Evolutionary conservation across 2,113 vertebrate genomes (phyloP).

Genomic region (Sander lucioperca): DNA sequence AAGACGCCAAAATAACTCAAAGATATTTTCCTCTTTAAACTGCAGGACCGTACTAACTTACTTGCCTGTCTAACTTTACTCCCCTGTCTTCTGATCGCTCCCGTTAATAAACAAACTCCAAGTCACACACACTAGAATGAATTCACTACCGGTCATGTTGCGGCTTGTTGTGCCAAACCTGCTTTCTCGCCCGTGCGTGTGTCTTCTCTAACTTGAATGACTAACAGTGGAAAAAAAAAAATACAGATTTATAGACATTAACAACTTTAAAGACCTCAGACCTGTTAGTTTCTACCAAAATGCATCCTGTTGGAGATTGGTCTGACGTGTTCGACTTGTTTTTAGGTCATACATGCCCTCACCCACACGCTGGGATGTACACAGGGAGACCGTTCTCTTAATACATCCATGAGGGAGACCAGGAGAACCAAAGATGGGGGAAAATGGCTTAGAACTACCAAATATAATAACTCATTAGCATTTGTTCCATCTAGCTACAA

Average conservation of each 20-base stretch:
- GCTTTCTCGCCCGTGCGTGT: not conserved
- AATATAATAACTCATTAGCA: too few relatives aligned
- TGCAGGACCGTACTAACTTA: not conserved
- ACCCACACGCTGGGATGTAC: not conserved
- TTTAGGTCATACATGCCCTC: conserved; percentile 20
- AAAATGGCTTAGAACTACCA: too few relatives aligned
- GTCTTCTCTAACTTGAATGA: not conserved
- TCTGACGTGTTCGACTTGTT: conserved; percentile 67
- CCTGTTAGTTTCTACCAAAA: not conserved
- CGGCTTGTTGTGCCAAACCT: conserved; percentile 45
- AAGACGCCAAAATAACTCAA: not conserved
- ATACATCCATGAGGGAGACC: too few relatives aligned
- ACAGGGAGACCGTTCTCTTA: too few relatives aligned
- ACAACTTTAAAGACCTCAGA: not conserved
- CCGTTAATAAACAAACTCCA: not conserved
- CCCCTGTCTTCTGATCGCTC: conserved; percentile 1
- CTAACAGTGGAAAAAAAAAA: fast-evolving
- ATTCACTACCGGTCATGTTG: conserved; percentile 48
- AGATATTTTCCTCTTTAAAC: not conserved
- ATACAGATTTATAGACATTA: not conserved
- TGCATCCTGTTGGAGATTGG: not conserved
- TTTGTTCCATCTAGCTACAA: too few relatives aligned
- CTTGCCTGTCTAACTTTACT: not conserved
- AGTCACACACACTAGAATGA: not conserved
- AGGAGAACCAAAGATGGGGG: too few relatives aligned